These are phyloP conservation scores for Muschampia staudingeri DNA, from an alignment of 2,888 invertebrate genomes.

Conservation along the genomic window DNA sequence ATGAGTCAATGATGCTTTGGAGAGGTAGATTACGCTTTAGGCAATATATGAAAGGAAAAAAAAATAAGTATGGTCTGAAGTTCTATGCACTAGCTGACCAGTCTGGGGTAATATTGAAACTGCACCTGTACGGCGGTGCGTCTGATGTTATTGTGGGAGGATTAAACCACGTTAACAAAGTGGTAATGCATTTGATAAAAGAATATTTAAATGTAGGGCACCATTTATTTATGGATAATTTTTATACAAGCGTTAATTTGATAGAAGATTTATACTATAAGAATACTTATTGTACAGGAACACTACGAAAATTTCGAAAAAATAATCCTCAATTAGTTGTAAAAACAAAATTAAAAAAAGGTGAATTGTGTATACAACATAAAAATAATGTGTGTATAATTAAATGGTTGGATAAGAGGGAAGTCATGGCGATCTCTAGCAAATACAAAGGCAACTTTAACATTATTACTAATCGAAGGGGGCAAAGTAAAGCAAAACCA, in stretches of 20 bases:
- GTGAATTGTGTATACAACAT: slow-evolving; percentile 19
- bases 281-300: slow-evolving; percentile 19
- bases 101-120: slow-evolving; percentile 19
- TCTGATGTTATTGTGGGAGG: slow-evolving; percentile 19
- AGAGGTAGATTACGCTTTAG: slow-evolving; percentile 19
- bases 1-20: slow-evolving; percentile 19
- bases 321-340: slow-evolving; percentile 19
- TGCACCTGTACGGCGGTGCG: slow-evolving; percentile 19
- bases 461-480: slow-evolving; percentile 19
- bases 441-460: slow-evolving; percentile 19
- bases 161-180: slow-evolving; percentile 19
- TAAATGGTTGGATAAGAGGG: slow-evolving; percentile 19
- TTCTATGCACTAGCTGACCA: slow-evolving; percentile 15
- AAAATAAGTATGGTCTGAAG: slow-evolving; percentile 17
- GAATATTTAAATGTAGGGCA: slow-evolving; percentile 19
- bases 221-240: slow-evolving; percentile 19
- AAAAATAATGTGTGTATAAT: slow-evolving; percentile 17
- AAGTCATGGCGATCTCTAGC: slow-evolving; percentile 19
- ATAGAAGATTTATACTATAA: slow-evolving; percentile 19
- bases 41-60: slow-evolving; percentile 19
- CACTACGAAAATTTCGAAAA: slow-evolving; percentile 19
- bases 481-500: slow-evolving; percentile 19
- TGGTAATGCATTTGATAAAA: slow-evolving; percentile 15
- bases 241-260: slow-evolving; percentile 19
- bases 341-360: slow-evolving; percentile 15